Base-by-base conservation (phyloP, 2,888 invertebrate species). In the Metallyticus violacea region DNA sequence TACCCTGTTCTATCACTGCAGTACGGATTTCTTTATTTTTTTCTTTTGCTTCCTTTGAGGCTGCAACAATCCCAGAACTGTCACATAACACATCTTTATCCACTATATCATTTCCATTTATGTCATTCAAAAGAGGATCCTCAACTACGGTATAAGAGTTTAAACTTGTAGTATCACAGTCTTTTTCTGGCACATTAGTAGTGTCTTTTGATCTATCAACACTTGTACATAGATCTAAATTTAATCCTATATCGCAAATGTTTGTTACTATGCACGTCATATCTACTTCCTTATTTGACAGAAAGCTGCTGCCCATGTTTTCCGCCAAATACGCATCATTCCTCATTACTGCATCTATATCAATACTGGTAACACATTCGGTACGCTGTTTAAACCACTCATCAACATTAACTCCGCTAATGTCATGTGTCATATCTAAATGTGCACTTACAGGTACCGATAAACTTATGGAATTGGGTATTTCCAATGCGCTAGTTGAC, bases 301-400 rank as follows among this genome's bases (percentile, higher is more conserved):
- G 62, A 85, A 88, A 88, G 84, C 87, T 85, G 79, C 83, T 79
- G 40, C 85, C 87, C n/a, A 86, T 78, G 30, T 81, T 85, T 79
- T 87, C 87, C 76, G 77, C 81, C 29, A 88, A 81, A 30, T 88
- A 88, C 25, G n/a, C 87, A 25, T 85, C 88, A 81, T 29, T 87
- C 40, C 86, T 87, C 87, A 88, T 91, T 83, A 90, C 89, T 15
- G 89, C 86, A 85, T 91, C 91, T 88, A 91, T 89, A 77, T 91
- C 91, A 87, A 91, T 90, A 85, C 89, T 90, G 78, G 90, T 89
- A 6, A 90, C 89, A 25, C 90, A 90, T 30, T 91, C 91, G 6
- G 90, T 90, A 15, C 90, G 89, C 7, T 90, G 90, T 88, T 91
- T 91, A 78, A 91, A 89, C 91, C 91, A 91, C 89, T 91, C 91